A percentile compares a stretch with the other conserved stretches of the same genome.
Evolutionary conservation across 2,888 invertebrate genomes (phyloP).

Genomic region (Nephrotoma guestfalica): DNA sequence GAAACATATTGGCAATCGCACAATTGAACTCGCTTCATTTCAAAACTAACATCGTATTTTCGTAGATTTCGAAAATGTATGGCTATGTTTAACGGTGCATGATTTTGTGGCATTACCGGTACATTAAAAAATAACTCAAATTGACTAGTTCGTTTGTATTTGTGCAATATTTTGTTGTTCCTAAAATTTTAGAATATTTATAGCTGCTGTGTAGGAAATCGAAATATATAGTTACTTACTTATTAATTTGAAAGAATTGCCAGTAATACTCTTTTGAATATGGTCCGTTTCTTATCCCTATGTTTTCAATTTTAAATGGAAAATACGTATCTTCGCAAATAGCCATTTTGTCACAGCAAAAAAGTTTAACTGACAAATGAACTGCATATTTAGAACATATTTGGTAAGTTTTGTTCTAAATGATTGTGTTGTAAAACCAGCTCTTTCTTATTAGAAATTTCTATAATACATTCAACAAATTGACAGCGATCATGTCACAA

Average conservation of each 20-base stretch:
- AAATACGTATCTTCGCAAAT: background rate
- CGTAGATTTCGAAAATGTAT: slow-evolving; percentile 7
- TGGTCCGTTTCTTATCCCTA: slow-evolving; percentile 9
- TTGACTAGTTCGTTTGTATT: background rate
- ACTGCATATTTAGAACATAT: background rate
- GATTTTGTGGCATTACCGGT: slow-evolving; percentile 10
- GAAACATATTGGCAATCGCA: slow-evolving; percentile 8
- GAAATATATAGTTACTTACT: slow-evolving; percentile 1
- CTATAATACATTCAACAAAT: background rate
- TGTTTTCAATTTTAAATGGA: slow-evolving; percentile 10
- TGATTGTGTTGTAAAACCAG: background rate
- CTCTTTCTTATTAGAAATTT: background rate
- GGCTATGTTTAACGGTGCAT: slow-evolving; percentile 7
- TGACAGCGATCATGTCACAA: background rate
- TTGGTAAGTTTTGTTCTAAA: background rate
- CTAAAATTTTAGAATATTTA: background rate
- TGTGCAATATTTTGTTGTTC: background rate
- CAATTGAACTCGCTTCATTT: slow-evolving; percentile 8
- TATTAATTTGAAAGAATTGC: slow-evolving; percentile 7
- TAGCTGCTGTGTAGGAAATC: background rate
- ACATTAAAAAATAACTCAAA: background rate
- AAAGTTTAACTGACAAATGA: background rate
- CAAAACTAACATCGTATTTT: background rate
- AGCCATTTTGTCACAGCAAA: background rate
- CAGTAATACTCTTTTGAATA: slow-evolving; percentile 12